Percentiles rank a stretch among this genome's conserved stretches.
phyloP scores from a whole-genome alignment of 2,888 invertebrate species.

The Serripes groenlandicus region DNA sequence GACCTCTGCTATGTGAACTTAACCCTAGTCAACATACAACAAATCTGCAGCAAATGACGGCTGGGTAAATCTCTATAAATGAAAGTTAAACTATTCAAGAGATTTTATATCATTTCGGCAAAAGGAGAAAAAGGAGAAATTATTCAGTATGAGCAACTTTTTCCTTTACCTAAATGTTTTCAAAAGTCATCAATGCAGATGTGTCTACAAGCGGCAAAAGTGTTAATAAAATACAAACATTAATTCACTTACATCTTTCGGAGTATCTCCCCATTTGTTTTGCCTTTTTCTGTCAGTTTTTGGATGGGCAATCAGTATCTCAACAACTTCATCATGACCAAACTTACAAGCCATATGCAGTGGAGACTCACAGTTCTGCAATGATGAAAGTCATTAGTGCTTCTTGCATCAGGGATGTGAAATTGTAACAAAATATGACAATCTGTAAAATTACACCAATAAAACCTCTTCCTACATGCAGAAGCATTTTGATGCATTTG shows the following conservation, averaged over 20 bases:
- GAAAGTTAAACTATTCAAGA: too few species aligned
- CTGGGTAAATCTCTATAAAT: too few species aligned
- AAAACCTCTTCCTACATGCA: too few species aligned
- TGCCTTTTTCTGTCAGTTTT: slow-evolving; percentile 91
- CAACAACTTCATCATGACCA: slow-evolving; percentile 93
- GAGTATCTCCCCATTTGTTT: slow-evolving; percentile 92
- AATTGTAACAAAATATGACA: too few species aligned
- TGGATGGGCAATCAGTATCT: slow-evolving; percentile 93
- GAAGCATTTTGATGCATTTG: too few species aligned
- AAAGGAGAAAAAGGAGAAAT: not conserved
- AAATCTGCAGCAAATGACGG: too few species aligned
- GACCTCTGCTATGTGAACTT: too few species aligned
- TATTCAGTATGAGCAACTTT: not conserved
- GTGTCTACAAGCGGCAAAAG: not conserved
- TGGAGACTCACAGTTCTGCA: slow-evolving; percentile 91
- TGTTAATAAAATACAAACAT: not conserved
- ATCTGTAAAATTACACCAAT: too few species aligned
- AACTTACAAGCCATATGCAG: slow-evolving; percentile 97
- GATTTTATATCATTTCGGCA: too few species aligned
- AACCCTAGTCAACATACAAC: too few species aligned
- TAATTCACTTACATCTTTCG: slow-evolving; percentile 90
- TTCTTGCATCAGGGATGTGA: too few species aligned
- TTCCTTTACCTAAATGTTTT: not conserved
- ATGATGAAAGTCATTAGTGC: too few species aligned
- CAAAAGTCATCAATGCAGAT: not conserved